Evolutionary conservation across 2,797 vertebrate genomes (phyloP).

Genomic region (Mareca penelope): DNA sequence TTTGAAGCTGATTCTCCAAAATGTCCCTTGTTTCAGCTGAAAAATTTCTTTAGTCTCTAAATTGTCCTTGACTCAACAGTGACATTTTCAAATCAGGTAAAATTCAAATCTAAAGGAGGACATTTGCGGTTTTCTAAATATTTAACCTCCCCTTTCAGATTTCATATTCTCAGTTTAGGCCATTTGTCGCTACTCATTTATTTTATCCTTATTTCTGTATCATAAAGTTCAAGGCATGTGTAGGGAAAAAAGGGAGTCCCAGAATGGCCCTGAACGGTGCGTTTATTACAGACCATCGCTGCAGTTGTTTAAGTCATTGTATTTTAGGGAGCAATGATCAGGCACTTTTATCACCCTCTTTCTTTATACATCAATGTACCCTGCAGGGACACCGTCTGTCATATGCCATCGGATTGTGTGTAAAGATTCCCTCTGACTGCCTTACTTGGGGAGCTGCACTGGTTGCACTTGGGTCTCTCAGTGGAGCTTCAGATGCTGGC

Average conservation of each 20-base stretch:
- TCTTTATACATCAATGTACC: background rate
- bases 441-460: background rate
- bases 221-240: slow-evolving; percentile 66
- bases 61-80: slow-evolving; percentile 26
- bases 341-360: slow-evolving; percentile 44
- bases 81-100: slow-evolving; percentile 29
- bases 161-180: slow-evolving; percentile 41
- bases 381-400: slow-evolving; percentile 25
- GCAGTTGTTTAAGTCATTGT: slow-evolving; percentile 47
- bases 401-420: background rate
- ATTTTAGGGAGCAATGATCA: slow-evolving; percentile 63
- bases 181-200: slow-evolving; percentile 67
- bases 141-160: slow-evolving; percentile 41
- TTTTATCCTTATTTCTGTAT: slow-evolving; percentile 72
- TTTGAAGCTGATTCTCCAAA: background rate
- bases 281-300: slow-evolving; percentile 54
- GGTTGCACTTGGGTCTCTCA: background rate
- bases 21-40: slow-evolving; percentile 6
- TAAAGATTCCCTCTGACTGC: background rate
- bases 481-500: background rate
- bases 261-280: slow-evolving; percentile 34
- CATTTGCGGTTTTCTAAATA: slow-evolving; percentile 36
- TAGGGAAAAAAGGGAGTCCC: slow-evolving; percentile 32
- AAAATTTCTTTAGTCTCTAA: background rate
- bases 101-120: background rate